These are phyloP conservation scores for Corythucha ciliata DNA, from an alignment of 2,888 invertebrate species.

Conservation along the genomic window DNA sequence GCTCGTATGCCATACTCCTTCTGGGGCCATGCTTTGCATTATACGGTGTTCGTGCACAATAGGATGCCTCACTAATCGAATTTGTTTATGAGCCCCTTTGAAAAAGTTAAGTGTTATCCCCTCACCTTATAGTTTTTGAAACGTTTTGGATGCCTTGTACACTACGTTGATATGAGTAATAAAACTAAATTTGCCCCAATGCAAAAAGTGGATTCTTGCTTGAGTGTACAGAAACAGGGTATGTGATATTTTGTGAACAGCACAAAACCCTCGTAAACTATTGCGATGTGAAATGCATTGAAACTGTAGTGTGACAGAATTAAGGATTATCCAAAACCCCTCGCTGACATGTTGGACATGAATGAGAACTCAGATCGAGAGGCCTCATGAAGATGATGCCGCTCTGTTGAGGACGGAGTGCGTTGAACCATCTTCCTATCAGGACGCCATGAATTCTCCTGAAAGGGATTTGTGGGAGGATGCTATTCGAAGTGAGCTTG, in stretches of 20 bases:
- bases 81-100: constrained; percentile 11
- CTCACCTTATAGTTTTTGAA: not conserved
- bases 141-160: constrained; percentile 14
- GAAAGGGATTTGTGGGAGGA: constrained; percentile 11
- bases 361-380: not conserved
- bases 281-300: constrained; percentile 10
- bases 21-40: constrained; percentile 2
- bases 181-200: constrained; percentile 5
- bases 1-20: constrained; percentile 7
- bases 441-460: not conserved
- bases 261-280: constrained; percentile 1
- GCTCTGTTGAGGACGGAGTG: not conserved
- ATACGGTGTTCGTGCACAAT: constrained; percentile 2
- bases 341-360: not conserved
- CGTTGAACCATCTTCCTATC: constrained; percentile 6
- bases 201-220: constrained; percentile 6
- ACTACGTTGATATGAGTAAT: constrained; percentile 1
- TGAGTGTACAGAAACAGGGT: constrained; percentile 7
- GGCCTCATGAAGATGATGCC: not conserved
- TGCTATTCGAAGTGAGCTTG: constrained; percentile 9
- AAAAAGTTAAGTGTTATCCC: constrained; percentile 3
- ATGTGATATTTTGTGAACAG: constrained; percentile 1
- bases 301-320: constrained; percentile 11
- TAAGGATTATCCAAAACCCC: constrained; percentile 7
- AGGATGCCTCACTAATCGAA: constrained; percentile 5